Evolutionary conservation across 2,113 vertebrate species (phyloP).

Genomic region (Psilopogon haemacephalus): DNA sequence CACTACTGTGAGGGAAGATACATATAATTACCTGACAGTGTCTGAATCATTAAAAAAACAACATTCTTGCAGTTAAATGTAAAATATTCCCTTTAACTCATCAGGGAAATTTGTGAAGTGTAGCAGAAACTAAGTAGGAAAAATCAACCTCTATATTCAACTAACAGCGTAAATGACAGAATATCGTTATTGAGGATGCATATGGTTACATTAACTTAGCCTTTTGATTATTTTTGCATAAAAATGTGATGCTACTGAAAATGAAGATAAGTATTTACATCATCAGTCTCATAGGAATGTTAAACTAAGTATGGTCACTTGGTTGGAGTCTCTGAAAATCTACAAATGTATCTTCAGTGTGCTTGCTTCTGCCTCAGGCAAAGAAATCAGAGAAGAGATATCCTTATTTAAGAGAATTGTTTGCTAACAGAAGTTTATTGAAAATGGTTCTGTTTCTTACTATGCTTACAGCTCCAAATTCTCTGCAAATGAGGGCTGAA

Average conservation of each 20-base stretch:
- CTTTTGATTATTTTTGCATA: not conserved
- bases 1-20: constrained; percentile 50
- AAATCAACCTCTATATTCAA: not conserved
- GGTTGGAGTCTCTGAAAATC: not conserved
- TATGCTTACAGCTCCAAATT: not conserved
- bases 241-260: not conserved
- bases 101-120: not conserved
- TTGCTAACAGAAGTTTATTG: not conserved
- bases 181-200: not conserved
- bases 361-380: not conserved
- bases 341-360: not conserved
- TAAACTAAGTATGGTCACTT: not conserved
- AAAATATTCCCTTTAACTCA: constrained; percentile 20
- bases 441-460: not conserved
- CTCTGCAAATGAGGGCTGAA: not conserved
- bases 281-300: not conserved
- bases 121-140: not conserved
- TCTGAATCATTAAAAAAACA: not conserved
- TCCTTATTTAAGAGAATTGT: not conserved
- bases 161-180: not conserved
- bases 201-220: not conserved
- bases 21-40: constrained; percentile 59
- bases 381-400: not conserved
- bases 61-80: not conserved
- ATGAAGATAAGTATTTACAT: not conserved